These are phyloP conservation scores for Vannuccia rotundouncinata DNA, from an alignment of 2,888 invertebrate genomes.

Conservation along the genomic window DNA sequence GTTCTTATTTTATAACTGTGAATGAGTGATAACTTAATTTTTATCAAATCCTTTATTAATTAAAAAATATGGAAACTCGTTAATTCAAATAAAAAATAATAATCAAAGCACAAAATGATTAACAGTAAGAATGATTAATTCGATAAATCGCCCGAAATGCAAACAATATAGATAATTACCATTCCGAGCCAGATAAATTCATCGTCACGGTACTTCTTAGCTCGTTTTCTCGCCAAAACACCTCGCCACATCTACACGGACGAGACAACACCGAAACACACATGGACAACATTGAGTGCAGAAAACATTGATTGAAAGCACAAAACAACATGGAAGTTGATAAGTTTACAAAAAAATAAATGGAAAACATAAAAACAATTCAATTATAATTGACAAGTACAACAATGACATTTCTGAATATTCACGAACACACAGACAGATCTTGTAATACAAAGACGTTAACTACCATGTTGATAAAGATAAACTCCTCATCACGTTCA, in stretches of 20 bases:
- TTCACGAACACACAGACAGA: not conserved
- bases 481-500: slow-evolving; percentile 70
- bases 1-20: no score
- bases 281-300: not conserved
- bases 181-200: slow-evolving; percentile 77
- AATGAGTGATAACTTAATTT: no score
- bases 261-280: not conserved
- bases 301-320: not conserved
- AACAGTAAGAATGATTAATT: no score
- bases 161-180: no score
- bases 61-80: no score
- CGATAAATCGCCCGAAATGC: no score
- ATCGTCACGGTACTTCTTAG: slow-evolving; percentile 66
- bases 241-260: slow-evolving; percentile 67
- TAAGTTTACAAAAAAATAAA: not conserved
- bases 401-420: not conserved
- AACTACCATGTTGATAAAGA: slow-evolving; percentile 72
- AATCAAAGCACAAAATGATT: no score
- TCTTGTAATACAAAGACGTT: not conserved
- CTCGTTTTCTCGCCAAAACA: slow-evolving; percentile 66
- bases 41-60: no score
- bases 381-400: not conserved
- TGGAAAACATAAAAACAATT: not conserved
- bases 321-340: not conserved
- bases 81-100: no score